Percentiles rank a stretch among this genome's conserved stretches.
Evolutionary conservation across 2,888 invertebrate genomes (phyloP).

Genomic region (Sarcophaga variegata): DNA sequence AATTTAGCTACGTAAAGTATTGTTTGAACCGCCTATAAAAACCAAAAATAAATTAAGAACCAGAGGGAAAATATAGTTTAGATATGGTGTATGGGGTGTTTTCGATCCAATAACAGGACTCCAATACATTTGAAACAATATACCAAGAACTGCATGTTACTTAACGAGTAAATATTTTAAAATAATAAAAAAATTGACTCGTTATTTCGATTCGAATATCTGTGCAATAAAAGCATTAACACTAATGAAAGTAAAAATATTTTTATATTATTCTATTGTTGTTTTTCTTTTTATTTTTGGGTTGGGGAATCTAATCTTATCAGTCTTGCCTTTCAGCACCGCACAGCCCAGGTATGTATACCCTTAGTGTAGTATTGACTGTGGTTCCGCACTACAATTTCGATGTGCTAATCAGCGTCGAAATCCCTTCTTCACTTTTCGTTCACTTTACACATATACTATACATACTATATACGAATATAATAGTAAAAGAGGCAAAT

Average conservation of each 20-base stretch:
- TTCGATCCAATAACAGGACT: too few species aligned
- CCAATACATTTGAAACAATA: too few species aligned
- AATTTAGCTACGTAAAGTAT: too few species aligned
- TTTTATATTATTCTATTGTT: not conserved
- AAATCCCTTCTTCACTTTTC: conserved; percentile 26
- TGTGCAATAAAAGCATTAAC: not conserved
- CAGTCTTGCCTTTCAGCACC: conserved; percentile 30
- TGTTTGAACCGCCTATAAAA: too few species aligned
- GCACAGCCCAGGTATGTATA: not conserved
- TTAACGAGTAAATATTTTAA: too few species aligned
- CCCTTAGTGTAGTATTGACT: not conserved
- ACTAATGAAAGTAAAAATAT: not conserved
- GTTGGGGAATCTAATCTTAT: conserved; percentile 62
- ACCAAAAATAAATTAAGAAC: too few species aligned
- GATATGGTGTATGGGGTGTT: too few species aligned
- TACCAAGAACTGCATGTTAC: too few species aligned
- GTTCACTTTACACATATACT: not conserved
- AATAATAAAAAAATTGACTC: not conserved
- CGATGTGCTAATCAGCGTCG: conserved; percentile 13
- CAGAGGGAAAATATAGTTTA: too few species aligned
- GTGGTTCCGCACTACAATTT: conserved; percentile 12
- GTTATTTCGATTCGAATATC: not conserved
- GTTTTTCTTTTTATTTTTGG: conserved; percentile 20
- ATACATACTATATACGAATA: not conserved
- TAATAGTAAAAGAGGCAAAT: conserved; percentile 7